Base-by-base conservation (phyloP, 2,888 invertebrate genomes). In the Dicyrtomina minuta region DNA sequence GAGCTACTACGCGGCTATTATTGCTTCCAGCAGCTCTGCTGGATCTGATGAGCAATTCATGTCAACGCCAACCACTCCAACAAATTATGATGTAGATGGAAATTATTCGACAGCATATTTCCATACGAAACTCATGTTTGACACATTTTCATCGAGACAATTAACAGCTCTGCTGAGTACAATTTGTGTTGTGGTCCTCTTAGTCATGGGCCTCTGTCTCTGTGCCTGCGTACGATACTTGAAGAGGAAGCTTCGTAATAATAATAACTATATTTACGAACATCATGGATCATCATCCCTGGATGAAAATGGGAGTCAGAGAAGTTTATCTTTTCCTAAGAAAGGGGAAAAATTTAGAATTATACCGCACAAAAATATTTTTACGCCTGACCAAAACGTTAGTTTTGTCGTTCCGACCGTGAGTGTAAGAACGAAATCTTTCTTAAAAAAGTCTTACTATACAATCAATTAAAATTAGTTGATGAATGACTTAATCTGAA, bases 391-490 rank as follows among this genome's bases (percentile, higher is more conserved):
- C 59, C 70, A 72, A 20, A 70, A 67, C 5, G 74, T 78, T 44
- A 72, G 73, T 13, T 78, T 78, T 61, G 71, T 78, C n/a, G 74
- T 78, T 33, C 78, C 78, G 22, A 76, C 76, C 44, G 78, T 78
- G 72, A 70, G 62, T 62, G 46, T 58, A 44, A 64, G 33, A 8
- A 33, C 33, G 4, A 33, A 33, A 33, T 5, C 33, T 33, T 33
- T 33, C 3, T 33, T 33, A 33, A 3, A 33, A 33, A 8, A 33
- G 3, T 33, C n/a, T n/a, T n/a, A n/a, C n/a, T n/a, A n/a, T n/a
- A n/a, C n/a, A n/a, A n/a, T n/a, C n/a, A n/a, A n/a, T n/a, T n/a
- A n/a, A n/a, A n/a, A n/a, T n/a, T n/a, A n/a, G n/a, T 5, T 33
- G 33, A 33, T 33, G 8, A 33, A 33, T 33, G 3, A 33, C 3